A percentile compares a stretch with the other conserved stretches of the same genome.
These are phyloP conservation scores for Parnassius smintheus DNA, from an alignment of 2,888 invertebrate species.

Conservation along the genomic window DNA sequence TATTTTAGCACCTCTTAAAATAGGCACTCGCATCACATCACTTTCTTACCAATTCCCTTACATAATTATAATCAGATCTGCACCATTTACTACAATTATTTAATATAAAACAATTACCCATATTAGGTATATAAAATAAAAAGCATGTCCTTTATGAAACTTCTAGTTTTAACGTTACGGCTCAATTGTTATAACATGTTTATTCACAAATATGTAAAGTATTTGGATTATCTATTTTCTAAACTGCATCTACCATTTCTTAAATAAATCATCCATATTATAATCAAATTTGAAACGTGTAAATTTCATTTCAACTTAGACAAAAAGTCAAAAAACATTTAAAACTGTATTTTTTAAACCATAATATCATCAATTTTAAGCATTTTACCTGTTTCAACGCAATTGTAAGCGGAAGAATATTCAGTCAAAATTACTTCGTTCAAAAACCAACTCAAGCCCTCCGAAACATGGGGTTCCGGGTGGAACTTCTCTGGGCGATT, in stretches of 20 bases:
- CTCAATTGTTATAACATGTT: no score
- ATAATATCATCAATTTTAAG: no score
- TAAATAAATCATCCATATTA: no score
- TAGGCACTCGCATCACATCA: conserved; percentile 39
- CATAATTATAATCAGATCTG: conserved; percentile 21
- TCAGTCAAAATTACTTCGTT: background rate
- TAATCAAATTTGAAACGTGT: no score
- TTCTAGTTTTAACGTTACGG: background rate
- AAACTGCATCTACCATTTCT: no score
- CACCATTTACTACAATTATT: conserved; percentile 4
- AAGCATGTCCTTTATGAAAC: conserved; percentile 1
- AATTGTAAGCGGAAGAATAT: no score
- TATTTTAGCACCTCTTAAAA: conserved; percentile 41
- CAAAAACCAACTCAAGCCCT: background rate
- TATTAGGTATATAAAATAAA: conserved; percentile 9
- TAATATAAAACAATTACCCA: conserved; percentile 6
- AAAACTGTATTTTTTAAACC: no score
- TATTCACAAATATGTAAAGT: no score
- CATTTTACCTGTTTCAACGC: no score
- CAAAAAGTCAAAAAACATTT: no score
- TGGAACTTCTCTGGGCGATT: conserved; percentile 12
- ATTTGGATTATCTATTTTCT: no score
- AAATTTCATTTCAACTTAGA: no score
- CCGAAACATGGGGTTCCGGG: conserved; percentile 17
- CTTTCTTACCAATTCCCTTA: conserved; percentile 14